Evolutionary conservation across 2,113 vertebrate species (phyloP).

Genomic region (Lichenostomus cassidix): DNA sequence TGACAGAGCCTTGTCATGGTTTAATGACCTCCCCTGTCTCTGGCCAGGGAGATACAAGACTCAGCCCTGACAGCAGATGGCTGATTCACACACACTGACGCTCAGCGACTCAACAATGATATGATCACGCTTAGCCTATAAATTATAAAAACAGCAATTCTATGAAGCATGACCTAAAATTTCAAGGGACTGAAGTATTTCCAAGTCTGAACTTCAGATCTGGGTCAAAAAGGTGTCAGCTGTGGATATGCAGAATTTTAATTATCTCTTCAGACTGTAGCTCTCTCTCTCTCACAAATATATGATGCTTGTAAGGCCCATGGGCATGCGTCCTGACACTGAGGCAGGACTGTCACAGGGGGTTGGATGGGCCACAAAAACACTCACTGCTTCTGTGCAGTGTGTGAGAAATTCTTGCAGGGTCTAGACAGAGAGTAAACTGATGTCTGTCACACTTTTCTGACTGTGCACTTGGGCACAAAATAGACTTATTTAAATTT

Average conservation of each 20-base stretch:
- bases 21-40: constrained; percentile 12
- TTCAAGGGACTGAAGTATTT: constrained; percentile 43
- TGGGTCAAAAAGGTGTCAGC: constrained; percentile 54
- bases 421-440: background rate
- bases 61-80: constrained; percentile 45
- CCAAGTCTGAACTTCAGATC: constrained; percentile 27
- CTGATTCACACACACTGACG: background rate
- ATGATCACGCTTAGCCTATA: background rate
- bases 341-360: background rate
- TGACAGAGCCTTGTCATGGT: background rate
- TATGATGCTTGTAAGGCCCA: background rate
- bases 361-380: background rate
- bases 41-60: background rate
- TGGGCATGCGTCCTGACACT: background rate
- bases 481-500: background rate
- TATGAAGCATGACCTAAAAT: constrained; percentile 42
- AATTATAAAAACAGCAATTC: constrained; percentile 40
- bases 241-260: constrained; percentile 10
- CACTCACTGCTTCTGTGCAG: background rate
- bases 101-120: background rate
- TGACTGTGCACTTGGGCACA: background rate
- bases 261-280: background rate
- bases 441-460: background rate
- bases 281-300: background rate
- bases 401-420: background rate